A percentile compares a stretch with the other conserved stretches of the same genome.
phyloP scores from a whole-genome alignment of 2,797 vertebrate genomes.

The Capromys pilorides region DNA sequence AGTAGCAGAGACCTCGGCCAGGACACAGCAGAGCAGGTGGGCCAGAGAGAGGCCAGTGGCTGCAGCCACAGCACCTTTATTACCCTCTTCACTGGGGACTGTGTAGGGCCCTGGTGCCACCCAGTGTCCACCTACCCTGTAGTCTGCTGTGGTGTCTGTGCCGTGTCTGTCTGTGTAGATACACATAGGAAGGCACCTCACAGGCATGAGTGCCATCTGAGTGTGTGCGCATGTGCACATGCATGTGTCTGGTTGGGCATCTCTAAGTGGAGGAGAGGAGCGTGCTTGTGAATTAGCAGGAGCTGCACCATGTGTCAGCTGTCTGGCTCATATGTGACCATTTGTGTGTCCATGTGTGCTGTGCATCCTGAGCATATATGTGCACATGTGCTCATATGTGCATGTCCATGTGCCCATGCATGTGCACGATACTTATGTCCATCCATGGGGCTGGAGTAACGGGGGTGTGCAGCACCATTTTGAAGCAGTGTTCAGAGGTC shows the following conservation, averaged over 20 bases:
- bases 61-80: neutral
- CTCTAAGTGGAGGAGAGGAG: neutral
- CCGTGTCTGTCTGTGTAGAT: neutral
- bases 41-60: neutral
- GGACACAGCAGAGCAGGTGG: neutral
- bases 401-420: neutral
- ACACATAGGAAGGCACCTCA: neutral
- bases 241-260: rapidly evolving
- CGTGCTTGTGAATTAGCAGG: no score
- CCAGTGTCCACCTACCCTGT: neutral
- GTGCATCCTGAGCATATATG: neutral
- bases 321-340: neutral
- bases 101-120: rapidly evolving
- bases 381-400: rapidly evolving
- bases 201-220: neutral
- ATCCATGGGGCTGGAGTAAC: neutral
- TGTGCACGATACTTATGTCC: neutral
- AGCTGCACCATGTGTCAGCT: neutral
- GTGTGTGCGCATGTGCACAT: neutral
- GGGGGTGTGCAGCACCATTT: neutral
- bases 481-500: neutral
- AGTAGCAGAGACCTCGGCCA: neutral
- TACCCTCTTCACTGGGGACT: neutral
- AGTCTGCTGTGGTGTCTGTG: neutral
- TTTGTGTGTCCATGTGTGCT: rapidly evolving